Evolutionary conservation across 64 coral and sea anemone genomes (phyloP), one percentile per base, ranked within the genome.

Genomic region (Montipora capricornis): DNA sequence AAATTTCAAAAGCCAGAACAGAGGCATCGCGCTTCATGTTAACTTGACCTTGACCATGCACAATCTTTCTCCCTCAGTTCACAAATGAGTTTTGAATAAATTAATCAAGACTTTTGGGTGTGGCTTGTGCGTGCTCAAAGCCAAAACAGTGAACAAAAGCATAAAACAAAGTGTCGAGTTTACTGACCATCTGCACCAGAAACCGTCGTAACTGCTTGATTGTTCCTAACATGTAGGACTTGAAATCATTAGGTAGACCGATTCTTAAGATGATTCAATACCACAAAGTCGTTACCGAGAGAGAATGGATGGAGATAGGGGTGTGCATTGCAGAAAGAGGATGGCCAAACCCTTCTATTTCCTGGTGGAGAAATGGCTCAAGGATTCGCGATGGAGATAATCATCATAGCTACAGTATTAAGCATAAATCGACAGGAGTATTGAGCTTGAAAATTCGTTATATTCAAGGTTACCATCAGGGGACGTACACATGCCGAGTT

Each of bases 301-400:
- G 7, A 0, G 6, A 2, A 16, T 47, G 13, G 5, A 1, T 26
- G 14, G 4, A 84, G 13, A 3, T 84, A 37, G 59, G 0, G 14
- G 14, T 14, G 11, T 64, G 61, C 6, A 68, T 59, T 14, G 14
- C 15, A 6, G 61, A 29, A 47, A 47, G 61, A 68, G 81, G 81
- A 68, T 84, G 81, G 81, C 81, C 81, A 2, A 45, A 15, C 4
- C 81, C 81, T 47, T 15, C 26, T 68, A 13, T 84, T 37, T 84
- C 81, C 20, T 84, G 81, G 81, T 84, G 81, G 81, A 66, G 7
- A 47, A 67, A 68, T 49, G 61, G 81, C 6, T 17, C 15, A 62
- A 7, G 16, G 81, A 84, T 84, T 47, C 59, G 16, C 5, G 1
- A 84, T 68, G 16, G 37, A 17, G 58, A 84, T n/a, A 8, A n/a